Percentiles rank a stretch among this genome's conserved stretches.
phyloP scores from a whole-genome alignment of 2,888 invertebrate species.

The Prionchulus punctatus region DNA sequence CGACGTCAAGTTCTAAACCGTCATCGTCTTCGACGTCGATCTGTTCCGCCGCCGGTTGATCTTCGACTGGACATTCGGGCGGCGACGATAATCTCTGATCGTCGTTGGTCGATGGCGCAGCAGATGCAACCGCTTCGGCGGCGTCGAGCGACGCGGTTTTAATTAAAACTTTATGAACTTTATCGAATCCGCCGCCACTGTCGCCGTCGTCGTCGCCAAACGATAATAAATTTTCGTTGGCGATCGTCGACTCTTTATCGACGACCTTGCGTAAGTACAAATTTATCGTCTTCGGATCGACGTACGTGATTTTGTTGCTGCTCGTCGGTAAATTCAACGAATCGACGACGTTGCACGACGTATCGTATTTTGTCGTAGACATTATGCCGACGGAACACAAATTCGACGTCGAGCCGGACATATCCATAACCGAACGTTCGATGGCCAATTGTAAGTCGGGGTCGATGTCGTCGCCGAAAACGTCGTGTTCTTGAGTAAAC shows the following conservation, averaged over 20 bases:
- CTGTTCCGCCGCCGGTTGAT: no score
- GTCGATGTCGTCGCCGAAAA: constrained; percentile 11
- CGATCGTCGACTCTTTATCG: background rate
- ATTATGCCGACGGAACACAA: no score
- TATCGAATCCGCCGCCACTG: background rate
- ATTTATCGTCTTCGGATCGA: background rate
- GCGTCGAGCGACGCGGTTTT: background rate
- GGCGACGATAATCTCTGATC: no score
- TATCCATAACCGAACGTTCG: constrained; percentile 12
- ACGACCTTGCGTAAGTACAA: background rate
- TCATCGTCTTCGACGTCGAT: background rate
- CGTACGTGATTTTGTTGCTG: background rate
- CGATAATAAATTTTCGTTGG: background rate
- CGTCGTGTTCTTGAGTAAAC: no score
- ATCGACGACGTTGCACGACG: background rate
- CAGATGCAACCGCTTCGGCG: background rate
- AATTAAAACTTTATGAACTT: background rate
- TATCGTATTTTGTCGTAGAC: background rate
- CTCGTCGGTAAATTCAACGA: background rate
- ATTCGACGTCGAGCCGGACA: background rate
- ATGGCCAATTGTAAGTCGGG: constrained; percentile 14
- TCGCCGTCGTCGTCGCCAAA: background rate
- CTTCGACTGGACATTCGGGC: no score
- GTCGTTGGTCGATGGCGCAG: no score
- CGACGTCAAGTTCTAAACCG: background rate